Evolutionary conservation across 2,113 vertebrate genomes (phyloP).

Genomic region (Macroglossus sobrinus): DNA sequence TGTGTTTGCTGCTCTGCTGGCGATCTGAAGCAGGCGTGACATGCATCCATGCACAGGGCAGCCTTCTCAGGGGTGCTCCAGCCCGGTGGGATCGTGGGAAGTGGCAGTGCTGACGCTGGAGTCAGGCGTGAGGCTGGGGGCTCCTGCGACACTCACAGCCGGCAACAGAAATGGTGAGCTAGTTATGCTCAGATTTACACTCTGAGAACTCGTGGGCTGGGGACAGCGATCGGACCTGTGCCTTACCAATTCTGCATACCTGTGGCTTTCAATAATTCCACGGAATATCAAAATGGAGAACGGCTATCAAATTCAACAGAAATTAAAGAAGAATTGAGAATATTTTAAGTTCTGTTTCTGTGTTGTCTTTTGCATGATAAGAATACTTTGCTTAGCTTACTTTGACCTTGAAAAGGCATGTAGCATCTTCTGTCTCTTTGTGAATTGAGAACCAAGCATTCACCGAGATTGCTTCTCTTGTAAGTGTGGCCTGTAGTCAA

Average conservation of each 20-base stretch:
- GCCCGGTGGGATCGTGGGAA: fast-evolving
- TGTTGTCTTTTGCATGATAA: background rate
- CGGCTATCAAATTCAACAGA: background rate
- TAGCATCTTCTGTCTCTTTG: background rate
- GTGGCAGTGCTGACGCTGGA: too few relatives aligned
- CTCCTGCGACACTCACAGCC: fast-evolving
- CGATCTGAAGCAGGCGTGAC: background rate
- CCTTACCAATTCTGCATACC: background rate
- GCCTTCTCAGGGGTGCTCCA: fast-evolving
- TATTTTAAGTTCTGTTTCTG: background rate
- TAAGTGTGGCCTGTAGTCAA: background rate
- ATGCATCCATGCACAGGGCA: too few relatives aligned
- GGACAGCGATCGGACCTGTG: fast-evolving
- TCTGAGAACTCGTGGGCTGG: background rate
- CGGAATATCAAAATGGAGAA: background rate
- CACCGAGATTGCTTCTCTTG: background rate
- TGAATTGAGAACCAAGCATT: background rate
- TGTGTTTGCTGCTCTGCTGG: background rate
- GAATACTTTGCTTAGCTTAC: background rate
- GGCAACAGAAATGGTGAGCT: background rate
- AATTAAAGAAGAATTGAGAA: background rate
- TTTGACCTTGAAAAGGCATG: background rate
- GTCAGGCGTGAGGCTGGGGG: background rate
- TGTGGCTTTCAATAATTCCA: background rate
- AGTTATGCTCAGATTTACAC: fast-evolving